Conservation (phyloP, 2,888 invertebrate genomes). For the Xanthostigma xanthostigma region DNA sequence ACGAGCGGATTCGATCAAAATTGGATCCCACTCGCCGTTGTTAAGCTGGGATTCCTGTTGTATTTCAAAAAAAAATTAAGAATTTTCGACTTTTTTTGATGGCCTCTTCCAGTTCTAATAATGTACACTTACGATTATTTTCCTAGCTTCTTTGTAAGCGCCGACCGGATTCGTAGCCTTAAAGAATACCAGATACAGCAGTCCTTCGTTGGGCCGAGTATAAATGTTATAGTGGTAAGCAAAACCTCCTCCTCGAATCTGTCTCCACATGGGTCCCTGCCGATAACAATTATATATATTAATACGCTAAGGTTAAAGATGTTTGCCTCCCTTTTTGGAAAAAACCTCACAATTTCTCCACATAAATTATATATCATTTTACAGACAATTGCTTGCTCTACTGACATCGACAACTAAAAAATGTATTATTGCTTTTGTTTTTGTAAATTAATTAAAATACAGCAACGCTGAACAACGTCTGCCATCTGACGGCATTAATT, state of each 20-base stretch:
- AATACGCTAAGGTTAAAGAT: too few species aligned
- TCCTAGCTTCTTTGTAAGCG: slow-evolving; percentile 64
- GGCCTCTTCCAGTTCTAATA: too few species aligned
- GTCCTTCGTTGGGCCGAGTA: slow-evolving; percentile 48
- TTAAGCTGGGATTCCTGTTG: slow-evolving; percentile 43
- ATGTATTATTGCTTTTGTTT: too few species aligned
- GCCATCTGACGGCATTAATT: too few species aligned
- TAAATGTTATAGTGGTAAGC: slow-evolving; percentile 64
- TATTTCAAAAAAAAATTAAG: slow-evolving; percentile 5
- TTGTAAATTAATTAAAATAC: too few species aligned
- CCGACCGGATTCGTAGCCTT: slow-evolving; percentile 62
- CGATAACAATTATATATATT: too few species aligned
- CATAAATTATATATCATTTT: too few species aligned
- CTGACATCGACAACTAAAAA: too few species aligned
- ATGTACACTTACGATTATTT: slow-evolving; percentile 44
- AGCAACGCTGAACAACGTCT: too few species aligned
- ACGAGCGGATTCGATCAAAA: slow-evolving; percentile 67
- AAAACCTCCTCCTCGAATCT: slow-evolving; percentile 73
- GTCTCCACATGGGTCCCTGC: slow-evolving; percentile 77
- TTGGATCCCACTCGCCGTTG: slow-evolving; percentile 50
- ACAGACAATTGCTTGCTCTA: too few species aligned
- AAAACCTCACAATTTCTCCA: too few species aligned
- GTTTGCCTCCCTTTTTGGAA: too few species aligned
- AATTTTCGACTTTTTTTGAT: neutral
- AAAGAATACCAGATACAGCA: slow-evolving; percentile 56